Conservation (phyloP, 1,140 invertebrate genomes). For the Cataglyphis hispanica region DNA sequence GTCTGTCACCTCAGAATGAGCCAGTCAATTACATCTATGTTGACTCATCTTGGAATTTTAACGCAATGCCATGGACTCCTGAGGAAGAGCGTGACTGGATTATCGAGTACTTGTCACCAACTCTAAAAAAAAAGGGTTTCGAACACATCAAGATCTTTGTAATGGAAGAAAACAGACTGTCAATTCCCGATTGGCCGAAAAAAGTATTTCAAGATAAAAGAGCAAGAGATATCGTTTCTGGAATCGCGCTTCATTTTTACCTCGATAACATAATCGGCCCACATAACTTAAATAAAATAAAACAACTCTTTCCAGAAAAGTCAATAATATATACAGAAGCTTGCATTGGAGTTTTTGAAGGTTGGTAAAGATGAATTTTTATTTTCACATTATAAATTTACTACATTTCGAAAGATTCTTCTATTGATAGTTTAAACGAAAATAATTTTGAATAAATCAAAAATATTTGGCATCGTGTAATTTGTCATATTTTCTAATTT, state of each 20-base stretch:
- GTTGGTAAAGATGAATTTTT: constrained; percentile 17
- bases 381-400: neutral
- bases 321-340: constrained; percentile 31
- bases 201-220: constrained; percentile 47
- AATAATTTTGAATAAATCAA: neutral
- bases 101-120: constrained; percentile 90
- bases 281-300: constrained; percentile 84
- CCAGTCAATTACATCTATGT: constrained; percentile 87
- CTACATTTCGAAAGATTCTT: neutral
- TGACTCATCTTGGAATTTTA: constrained; percentile 89
- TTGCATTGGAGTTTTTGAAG: neutral
- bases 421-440: neutral
- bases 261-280: constrained; percentile 87
- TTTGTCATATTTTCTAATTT: no score
- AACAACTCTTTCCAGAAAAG: constrained; percentile 25
- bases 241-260: constrained; percentile 90
- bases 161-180: constrained; percentile 91
- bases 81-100: constrained; percentile 88
- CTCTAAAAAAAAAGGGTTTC: constrained; percentile 87
- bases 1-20: constrained; percentile 89
- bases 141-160: constrained; percentile 89
- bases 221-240: constrained; percentile 86
- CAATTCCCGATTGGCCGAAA: constrained; percentile 87
- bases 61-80: constrained; percentile 91
- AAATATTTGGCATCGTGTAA: no score